Conservation (phyloP, 2,888 invertebrate genomes). For the Drosophila nigricruria region DNA sequence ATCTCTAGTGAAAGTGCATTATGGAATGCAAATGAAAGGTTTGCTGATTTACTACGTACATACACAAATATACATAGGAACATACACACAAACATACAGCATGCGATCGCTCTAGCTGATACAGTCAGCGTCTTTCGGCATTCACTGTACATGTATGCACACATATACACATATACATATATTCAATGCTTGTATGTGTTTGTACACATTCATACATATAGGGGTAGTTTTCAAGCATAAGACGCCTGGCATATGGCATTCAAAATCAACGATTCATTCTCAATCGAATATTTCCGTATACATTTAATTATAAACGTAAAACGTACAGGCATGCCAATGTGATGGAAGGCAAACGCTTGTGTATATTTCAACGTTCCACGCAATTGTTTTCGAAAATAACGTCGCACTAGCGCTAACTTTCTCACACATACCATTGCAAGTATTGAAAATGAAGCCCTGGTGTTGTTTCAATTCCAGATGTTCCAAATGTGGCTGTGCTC, state of each 20-base stretch:
- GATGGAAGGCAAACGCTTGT: constrained; percentile 22
- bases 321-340: constrained; percentile 46
- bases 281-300: constrained; percentile 49
- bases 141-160: constrained; percentile 23
- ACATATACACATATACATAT: constrained; percentile 7
- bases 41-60: constrained; percentile 12
- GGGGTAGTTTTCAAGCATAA: constrained; percentile 52
- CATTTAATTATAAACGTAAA: constrained; percentile 49
- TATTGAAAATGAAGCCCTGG: constrained; percentile 44
- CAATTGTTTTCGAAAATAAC: constrained; percentile 72
- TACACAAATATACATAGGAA: not conserved
- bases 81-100: not conserved
- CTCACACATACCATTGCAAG: constrained; percentile 42
- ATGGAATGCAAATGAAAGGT: constrained; percentile 12
- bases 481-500: constrained; percentile 3
- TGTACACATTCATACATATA: constrained; percentile 31
- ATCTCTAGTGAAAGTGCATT: constrained; percentile 10
- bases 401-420: constrained; percentile 53
- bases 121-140: constrained; percentile 33
- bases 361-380: constrained; percentile 64
- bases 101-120: constrained; percentile 29
- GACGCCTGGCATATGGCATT: constrained; percentile 62
- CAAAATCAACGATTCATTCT: constrained; percentile 66
- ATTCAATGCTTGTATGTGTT: constrained; percentile 10
- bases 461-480: constrained; percentile 36